Evolutionary conservation across 2,888 invertebrate genomes (phyloP), one percentile per base, ranked within the genome.

Genomic region (Anticlea derivata): DNA sequence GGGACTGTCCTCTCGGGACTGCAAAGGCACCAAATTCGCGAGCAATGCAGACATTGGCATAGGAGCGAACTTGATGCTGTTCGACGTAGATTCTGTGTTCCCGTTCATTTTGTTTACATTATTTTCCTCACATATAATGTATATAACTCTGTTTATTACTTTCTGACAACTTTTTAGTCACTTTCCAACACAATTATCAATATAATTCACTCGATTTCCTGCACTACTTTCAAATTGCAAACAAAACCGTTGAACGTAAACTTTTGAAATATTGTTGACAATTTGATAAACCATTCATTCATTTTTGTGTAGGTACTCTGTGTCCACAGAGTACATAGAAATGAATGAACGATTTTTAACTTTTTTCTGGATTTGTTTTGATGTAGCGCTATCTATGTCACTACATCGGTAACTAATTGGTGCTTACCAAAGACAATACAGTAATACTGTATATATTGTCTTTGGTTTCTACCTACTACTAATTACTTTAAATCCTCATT

Each of bases 11-110:
- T 65, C 66, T 37, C 74, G 62, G 24, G 73, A 67, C 55, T 83
- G 75, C 37, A 87, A 58, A 26, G 84, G 78, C 74, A 76, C 75
- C 59, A 91, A 77, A 63, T 81, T 83, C 1, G 87, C 87, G 10
- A 90, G 64, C 62, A 91, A 76, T 47, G 78, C 84, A 48, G 89
- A 84, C 78, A 91, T 83, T 7, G 90, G 88, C 84, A 90, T 83
- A 7, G 91, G 90, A 27, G 80, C 75, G 57, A 87, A 88, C 58
- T 89, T 89, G 44, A 80, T 78, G 65, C 86, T 86, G 56, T 84
- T 88, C 1, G 87, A 77, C 17, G 84, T 81, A 1, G 83, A 66
- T 74, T 88, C 87, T 20, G 78, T 73, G 53, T 86, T 83, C 35
- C 73, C 76, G 68, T 73, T 83, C 86, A 86, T 86, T 53, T 30